Conservation (phyloP, 2,113 vertebrate species). For the Herpailurus yagouaroundi region DNA sequence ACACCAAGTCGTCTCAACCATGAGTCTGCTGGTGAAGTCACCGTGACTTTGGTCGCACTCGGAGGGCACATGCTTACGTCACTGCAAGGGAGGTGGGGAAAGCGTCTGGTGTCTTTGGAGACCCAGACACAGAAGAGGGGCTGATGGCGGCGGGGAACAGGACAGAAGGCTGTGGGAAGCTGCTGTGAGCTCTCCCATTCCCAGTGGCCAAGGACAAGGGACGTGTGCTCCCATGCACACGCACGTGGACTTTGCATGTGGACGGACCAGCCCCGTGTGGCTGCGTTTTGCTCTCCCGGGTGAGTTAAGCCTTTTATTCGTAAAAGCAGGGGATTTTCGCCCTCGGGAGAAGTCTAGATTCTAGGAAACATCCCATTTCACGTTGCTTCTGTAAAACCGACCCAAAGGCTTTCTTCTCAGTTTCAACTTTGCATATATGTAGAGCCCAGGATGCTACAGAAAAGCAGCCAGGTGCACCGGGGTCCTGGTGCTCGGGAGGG, state of each 20-base stretch:
- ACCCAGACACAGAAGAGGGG: neutral
- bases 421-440: neutral
- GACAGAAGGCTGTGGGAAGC: too few species aligned
- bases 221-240: neutral
- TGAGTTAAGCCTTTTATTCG: neutral
- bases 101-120: neutral
- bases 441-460: neutral
- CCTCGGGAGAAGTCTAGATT: neutral
- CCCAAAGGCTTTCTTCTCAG: neutral
- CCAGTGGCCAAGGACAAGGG: neutral
- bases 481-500: too few species aligned
- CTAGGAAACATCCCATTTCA: neutral
- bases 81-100: neutral
- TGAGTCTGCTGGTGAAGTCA: neutral
- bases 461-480: rapidly evolving
- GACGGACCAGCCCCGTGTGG: rapidly evolving
- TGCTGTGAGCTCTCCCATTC: neutral
- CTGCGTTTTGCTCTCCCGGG: rapidly evolving
- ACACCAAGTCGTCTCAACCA: neutral
- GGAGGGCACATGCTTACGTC: rapidly evolving
- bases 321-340: neutral
- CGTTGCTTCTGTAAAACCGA: neutral
- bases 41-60: neutral
- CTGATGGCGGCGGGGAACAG: neutral
- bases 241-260: neutral